Conservation (phyloP, 2,888 invertebrate species). For the Cephalotes varians region DNA sequence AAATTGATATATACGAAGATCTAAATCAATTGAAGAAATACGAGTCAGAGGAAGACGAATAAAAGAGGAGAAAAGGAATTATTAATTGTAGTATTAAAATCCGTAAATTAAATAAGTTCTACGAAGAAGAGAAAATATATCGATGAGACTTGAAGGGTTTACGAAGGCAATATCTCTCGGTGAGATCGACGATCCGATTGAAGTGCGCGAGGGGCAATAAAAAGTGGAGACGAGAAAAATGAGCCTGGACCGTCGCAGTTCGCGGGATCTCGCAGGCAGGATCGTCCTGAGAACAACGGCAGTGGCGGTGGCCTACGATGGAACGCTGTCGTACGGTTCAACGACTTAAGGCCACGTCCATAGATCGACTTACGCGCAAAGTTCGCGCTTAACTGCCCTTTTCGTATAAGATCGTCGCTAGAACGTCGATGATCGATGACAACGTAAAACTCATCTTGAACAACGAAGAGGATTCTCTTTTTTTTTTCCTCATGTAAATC, state of each 20-base stretch:
- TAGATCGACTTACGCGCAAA: conserved; percentile 12
- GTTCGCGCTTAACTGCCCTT: neutral
- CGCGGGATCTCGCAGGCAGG: conserved; percentile 36
- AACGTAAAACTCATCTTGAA: neutral
- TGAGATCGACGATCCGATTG: conserved; percentile 33
- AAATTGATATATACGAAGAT: neutral
- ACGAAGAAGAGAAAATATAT: conserved; percentile 36
- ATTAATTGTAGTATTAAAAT: neutral
- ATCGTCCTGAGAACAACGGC: conserved; percentile 17
- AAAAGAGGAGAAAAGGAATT: neutral
- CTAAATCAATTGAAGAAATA: neutral
- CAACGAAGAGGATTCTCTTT: neutral
- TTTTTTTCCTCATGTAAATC: neutral
- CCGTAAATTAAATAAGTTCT: neutral
- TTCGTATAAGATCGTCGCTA: neutral
- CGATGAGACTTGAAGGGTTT: neutral
- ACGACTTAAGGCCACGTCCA: conserved; percentile 33
- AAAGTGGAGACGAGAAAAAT: conserved; percentile 16
- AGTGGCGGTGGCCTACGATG: conserved; percentile 33
- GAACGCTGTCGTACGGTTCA: conserved; percentile 45
- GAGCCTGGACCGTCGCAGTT: conserved; percentile 25
- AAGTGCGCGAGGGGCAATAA: conserved; percentile 21
- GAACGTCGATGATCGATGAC: neutral
- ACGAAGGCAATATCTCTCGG: conserved; percentile 24
- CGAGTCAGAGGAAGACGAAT: neutral